Evolutionary conservation across 2,797 vertebrate genomes (phyloP), one percentile per base, ranked within the genome.

Genomic region (Pseudochirops cupreus): DNA sequence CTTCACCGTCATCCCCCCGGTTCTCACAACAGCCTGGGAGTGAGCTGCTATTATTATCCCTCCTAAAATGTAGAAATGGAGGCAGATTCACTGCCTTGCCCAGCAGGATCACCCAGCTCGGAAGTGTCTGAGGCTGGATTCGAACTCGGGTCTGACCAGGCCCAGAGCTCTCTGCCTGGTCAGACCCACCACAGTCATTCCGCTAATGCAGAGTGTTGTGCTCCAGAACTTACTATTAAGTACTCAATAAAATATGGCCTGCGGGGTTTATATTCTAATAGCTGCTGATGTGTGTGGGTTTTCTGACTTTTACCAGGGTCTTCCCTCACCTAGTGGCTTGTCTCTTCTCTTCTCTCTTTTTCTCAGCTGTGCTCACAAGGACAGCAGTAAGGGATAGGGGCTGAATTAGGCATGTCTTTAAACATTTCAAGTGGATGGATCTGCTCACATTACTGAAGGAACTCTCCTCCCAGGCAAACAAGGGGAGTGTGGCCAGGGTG

Each of bases 131-230:
- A 33, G 59, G 31, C 59, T 33, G 31, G 59, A 62, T 33, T 33
- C 13, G 58, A 62, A 9, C 16, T 39, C 1, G 16, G 6, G 6
- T 21, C n/a, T 74, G 4, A 4, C 5, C 62, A n/a, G 58, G 28
- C 58, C 58, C 58, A 31, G 58, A 26, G 11, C 31, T 33, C 59
- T 62, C 29, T 31, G 59, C 3, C 46, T 46, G 46, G 46, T 46
- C 46, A 46, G 0, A 58, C 57, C 39, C 96, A 95, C 94, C 96
- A 93, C 95, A 96, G 90, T 97, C 96, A 96, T 82, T 96, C 95
- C 91, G 95, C 95, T 93, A 94, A 94, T 95, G 95, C 95, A 97
- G 94, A 96, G 95, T 97, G 91, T 28, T 92, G 74, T 95, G 95
- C 96, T 96, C 94, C 92, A 96, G 55, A 94, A 93, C 57, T 24